Evolutionary conservation across 2,888 invertebrate species (phyloP), one percentile per base, ranked within the genome.

Genomic region (Habrosyne pyritoides): DNA sequence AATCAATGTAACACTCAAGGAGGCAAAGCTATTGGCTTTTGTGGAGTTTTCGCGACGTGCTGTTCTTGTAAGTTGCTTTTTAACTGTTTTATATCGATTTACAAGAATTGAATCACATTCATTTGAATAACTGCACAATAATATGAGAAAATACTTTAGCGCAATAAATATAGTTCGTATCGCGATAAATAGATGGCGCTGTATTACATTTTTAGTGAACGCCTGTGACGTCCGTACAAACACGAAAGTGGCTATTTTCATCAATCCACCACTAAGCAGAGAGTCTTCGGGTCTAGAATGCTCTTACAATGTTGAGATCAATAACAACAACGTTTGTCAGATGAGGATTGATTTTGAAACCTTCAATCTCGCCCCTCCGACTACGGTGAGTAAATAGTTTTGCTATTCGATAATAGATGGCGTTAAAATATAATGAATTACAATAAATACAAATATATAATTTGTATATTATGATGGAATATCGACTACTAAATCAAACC

Each of bases 301-400:
- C 57, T 91, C 92, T 1, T 94, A 93, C 81, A 93, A 91, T 47
- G 89, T 94, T 0, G 93, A 94, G 62, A 87, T 94, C n/a, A 91
- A 93, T 61, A 94, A 94, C 69, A 90, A 92, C 64, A 93, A 94
- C 49, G 92, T 94, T 6, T 94, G 94, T 63, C 94, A 94, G 71
- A 85, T 94, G 80, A 89, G 94, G 56, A 88, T 94, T 2, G 94
- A 94, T 75, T 93, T 94, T 56, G 93, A 94, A 59, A 89, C 91
- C 14, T 93, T 94, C 71, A 89, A 90, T 59, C 73, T 94, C 1
- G 93, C 93, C 0, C 89, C 87, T 0, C 93, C 90, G 1, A 89
- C 87, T 4, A 89, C 88, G 22, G 93, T 92, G 12, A 86, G 85
- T 73, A 22, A 28, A 21, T 36, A 21, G 24, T 10, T 18, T 30